Evolutionary conservation across 2,888 invertebrate species (phyloP).

Genomic region (Caenorhabditis doughertyi): DNA sequence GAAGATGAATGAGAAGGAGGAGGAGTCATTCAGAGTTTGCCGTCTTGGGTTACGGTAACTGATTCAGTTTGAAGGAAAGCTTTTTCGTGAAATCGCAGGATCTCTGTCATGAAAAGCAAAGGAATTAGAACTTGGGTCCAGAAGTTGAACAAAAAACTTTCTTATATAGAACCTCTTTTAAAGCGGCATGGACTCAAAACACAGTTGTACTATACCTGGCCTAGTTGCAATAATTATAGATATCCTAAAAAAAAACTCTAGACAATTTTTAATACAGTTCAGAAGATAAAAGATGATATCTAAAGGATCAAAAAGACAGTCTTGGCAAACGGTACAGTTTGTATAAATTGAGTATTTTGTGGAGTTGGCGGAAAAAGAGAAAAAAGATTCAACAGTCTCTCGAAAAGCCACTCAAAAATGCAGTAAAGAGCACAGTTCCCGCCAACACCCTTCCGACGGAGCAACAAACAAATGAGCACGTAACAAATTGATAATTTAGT

Average conservation of each 20-base stretch:
- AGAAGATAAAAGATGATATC: slow-evolving; percentile 36
- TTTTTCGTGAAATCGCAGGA: too few relatives aligned
- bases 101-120: background rate
- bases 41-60: background rate
- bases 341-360: slow-evolving; percentile 36
- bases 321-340: background rate
- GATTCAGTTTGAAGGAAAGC: too few relatives aligned
- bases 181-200: too few relatives aligned
- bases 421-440: slow-evolving; percentile 44
- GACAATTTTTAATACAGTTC: slow-evolving; percentile 2
- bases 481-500: background rate
- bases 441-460: slow-evolving; percentile 15
- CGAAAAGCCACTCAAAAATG: slow-evolving; percentile 44
- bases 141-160: background rate
- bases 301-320: slow-evolving; percentile 20
- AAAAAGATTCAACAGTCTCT: slow-evolving; percentile 30
- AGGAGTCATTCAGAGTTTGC: too few relatives aligned
- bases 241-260: background rate
- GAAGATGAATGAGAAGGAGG: background rate
- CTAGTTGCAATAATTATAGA: background rate
- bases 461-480: slow-evolving; percentile 33
- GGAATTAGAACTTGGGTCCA: background rate
- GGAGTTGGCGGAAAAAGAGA: slow-evolving; percentile 4
- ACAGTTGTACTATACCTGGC: too few relatives aligned
- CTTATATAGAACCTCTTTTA: too few relatives aligned